These are phyloP conservation scores for Oryzias celebensis DNA, from an alignment of 2,113 vertebrate species.

Conservation along the genomic window DNA sequence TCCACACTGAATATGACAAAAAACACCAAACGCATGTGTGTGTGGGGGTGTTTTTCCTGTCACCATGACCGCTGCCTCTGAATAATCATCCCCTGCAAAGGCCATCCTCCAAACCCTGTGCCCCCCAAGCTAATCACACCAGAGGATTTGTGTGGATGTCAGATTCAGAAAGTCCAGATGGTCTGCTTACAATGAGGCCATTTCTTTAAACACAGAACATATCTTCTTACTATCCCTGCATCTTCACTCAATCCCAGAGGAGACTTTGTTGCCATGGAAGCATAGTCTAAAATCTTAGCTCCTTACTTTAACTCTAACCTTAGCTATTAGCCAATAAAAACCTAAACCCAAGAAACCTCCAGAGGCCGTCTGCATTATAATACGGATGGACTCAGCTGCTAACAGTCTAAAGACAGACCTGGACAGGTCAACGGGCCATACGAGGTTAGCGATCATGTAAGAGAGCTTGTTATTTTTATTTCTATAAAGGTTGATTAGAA, in stretches of 20 bases:
- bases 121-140: constrained; percentile 33
- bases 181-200: too few relatives aligned
- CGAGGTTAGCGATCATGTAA: too few relatives aligned
- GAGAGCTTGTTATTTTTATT: too few relatives aligned
- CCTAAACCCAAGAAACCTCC: too few relatives aligned
- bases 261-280: constrained; percentile 44
- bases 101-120: constrained; percentile 69
- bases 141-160: not conserved
- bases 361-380: too few relatives aligned
- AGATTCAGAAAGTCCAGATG: too few relatives aligned
- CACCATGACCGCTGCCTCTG: constrained; percentile 36
- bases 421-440: too few relatives aligned
- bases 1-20: constrained; percentile 66
- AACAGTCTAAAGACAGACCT: too few relatives aligned
- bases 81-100: constrained; percentile 69
- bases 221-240: constrained; percentile 25
- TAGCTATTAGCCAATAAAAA: not conserved
- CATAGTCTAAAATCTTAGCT: constrained; percentile 33
- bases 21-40: not conserved
- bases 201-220: not conserved
- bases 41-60: constrained; percentile 46
- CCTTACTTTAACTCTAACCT: not conserved
- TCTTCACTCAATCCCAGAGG: constrained; percentile 21
- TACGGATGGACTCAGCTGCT: too few relatives aligned
- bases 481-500: too few relatives aligned